Base-by-base conservation (phyloP, 1,140 invertebrate species). In the Orchesella cincta region DNA sequence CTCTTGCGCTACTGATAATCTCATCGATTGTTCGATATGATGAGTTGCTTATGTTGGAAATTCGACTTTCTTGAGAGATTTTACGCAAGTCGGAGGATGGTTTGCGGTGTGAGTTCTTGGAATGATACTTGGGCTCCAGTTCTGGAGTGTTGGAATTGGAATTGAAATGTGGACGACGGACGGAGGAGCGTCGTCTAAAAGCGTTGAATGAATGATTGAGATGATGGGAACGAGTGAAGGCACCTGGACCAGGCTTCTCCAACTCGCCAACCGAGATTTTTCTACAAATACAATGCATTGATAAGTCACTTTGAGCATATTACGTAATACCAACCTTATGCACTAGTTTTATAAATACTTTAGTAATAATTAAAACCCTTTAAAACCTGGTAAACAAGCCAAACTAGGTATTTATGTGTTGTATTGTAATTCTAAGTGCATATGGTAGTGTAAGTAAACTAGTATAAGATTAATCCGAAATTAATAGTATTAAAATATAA, bases 1-100 rank as follows among this genome's bases (percentile, higher is more conserved):
- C 29, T 31, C 62, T 29, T 5, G 31, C 62, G 31, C 62, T 67
- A n/a, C 12, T 29, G 26, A 67, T 12, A 1, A 67, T 29, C 62
- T 67, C 62, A 23, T 67, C 62, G 62, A 67, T 67, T 2, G 62
- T 33, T 5, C 33, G 62, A 67, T 67, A 67, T 14, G 62, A 67
- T 12, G 52, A 57, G 23, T 12, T 57, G 52, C 52, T 57, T 23
- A 26, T 23, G 52, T 12, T 57, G 12, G 52, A 57, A n/a, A 57
- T n/a, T n/a, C 23, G 52, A 57, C 52, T 57, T 57, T 57, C 52
- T n/a, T 57, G 52, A 12, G 52, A 57, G 23, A 57, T 23, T 57
- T 57, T 57, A 12, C 52, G 12, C 14, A 57, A n/a, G 23, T 67
- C 62, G 8, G 5, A 8, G 33, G 62, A 67, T 31, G 62, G 26